These are phyloP conservation scores for Pionites leucogaster DNA, from an alignment of 2,113 vertebrate genomes.

Conservation along the genomic window DNA sequence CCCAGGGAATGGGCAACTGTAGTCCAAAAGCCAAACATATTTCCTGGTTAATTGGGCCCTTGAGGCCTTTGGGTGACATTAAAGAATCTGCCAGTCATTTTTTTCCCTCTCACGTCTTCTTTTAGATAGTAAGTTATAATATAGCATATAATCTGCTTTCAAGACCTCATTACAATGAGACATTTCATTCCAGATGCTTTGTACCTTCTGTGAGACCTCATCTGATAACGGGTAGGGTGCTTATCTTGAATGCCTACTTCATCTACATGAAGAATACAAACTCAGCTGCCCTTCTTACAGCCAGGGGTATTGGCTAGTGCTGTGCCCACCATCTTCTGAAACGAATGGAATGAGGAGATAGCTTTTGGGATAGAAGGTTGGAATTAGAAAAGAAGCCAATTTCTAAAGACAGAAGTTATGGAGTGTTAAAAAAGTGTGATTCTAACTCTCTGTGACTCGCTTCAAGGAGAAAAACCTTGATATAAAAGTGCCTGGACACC, in stretches of 20 bases:
- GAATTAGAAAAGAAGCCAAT: neutral
- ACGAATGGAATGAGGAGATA: neutral
- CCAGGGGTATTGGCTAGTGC: neutral
- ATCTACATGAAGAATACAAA: neutral
- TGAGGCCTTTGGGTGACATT: slow-evolving; percentile 70
- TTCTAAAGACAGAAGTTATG: neutral
- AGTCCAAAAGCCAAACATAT: slow-evolving; percentile 66
- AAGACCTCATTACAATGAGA: neutral
- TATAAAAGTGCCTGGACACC: neutral
- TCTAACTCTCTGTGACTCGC: neutral
- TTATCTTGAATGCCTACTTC: neutral
- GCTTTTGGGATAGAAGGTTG: neutral
- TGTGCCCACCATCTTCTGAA: neutral
- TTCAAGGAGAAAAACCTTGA: neutral
- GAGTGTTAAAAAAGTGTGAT: neutral
- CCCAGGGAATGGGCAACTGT: slow-evolving; percentile 54
- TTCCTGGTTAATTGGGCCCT: slow-evolving; percentile 65
- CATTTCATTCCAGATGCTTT: slow-evolving; percentile 6
- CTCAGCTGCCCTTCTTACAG: neutral
- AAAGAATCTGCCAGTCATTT: slow-evolving; percentile 68
- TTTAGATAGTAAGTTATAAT: slow-evolving; percentile 19
- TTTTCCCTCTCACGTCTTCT: neutral
- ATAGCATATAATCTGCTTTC: slow-evolving; percentile 29
- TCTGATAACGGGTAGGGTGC: neutral
- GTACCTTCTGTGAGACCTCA: neutral